A percentile compares a stretch with the other conserved stretches of the same genome.
Conservation (phyloP, 2,113 vertebrate genomes). For the Promerops cafer region DNA sequence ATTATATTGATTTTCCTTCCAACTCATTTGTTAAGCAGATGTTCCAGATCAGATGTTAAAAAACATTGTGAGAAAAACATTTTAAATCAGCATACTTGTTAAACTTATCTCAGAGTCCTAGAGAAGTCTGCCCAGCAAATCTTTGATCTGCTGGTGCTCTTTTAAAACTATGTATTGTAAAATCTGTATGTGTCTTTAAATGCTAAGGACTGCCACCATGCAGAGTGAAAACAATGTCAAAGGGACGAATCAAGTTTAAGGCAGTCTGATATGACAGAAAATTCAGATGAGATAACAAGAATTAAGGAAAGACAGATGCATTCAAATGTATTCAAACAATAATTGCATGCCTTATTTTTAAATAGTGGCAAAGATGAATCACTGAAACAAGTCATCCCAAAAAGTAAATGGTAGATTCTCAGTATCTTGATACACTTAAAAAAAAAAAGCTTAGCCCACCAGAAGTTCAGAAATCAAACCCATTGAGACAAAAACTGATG, state of each 20-base stretch:
- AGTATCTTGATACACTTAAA: neutral
- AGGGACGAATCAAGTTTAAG: slow-evolving; percentile 23
- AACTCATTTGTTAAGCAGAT: slow-evolving; percentile 56
- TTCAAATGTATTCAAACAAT: slow-evolving; percentile 65
- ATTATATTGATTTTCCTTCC: slow-evolving; percentile 53
- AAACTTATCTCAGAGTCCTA: slow-evolving; percentile 7
- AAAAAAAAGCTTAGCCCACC: neutral
- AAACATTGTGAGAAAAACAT: neutral
- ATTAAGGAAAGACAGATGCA: slow-evolving; percentile 52
- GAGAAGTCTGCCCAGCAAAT: neutral
- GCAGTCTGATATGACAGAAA: neutral
- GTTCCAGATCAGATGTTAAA: slow-evolving; percentile 57
- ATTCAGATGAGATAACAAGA: slow-evolving; percentile 30
- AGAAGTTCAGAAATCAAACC: slow-evolving; percentile 9
- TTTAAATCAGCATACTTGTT: slow-evolving; percentile 40
- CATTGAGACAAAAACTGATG: neutral
- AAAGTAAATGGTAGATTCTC: slow-evolving; percentile 41
- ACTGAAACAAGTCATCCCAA: slow-evolving; percentile 46
- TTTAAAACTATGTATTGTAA: neutral
- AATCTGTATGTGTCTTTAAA: neutral
- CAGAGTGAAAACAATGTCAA: slow-evolving; percentile 25
- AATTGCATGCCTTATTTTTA: slow-evolving; percentile 68
- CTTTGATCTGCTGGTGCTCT: neutral
- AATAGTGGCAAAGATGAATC: slow-evolving; percentile 63
- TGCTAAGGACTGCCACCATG: neutral